Percentiles rank a stretch among this genome's conserved stretches.
Conservation (phyloP, 2,888 invertebrate genomes). For the Nymphalis c-album region DNA sequence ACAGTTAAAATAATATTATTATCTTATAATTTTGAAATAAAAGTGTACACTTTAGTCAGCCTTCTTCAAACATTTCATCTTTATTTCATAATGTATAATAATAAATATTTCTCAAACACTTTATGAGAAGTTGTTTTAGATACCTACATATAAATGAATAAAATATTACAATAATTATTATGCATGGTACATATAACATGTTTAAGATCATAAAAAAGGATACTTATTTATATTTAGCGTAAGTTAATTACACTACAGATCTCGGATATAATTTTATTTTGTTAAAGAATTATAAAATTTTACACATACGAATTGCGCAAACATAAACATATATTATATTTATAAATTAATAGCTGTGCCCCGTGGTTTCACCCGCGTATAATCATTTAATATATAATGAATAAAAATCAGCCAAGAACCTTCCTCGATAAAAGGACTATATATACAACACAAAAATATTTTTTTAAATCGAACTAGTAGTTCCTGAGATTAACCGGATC, state of each 20-base stretch:
- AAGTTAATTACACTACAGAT: background rate
- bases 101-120: background rate
- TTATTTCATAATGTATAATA: background rate
- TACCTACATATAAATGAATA: background rate
- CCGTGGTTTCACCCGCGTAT: no score
- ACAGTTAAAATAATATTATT: constrained; percentile 20
- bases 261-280: background rate
- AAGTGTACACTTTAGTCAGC: background rate
- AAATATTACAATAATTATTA: background rate
- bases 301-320: no score
- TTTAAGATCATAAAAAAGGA: constrained; percentile 2
- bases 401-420: no score
- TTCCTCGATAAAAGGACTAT: no score
- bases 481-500: no score
- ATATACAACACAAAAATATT: no score
- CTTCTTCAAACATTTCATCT: background rate
- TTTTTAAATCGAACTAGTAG: no score
- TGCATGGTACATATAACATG: background rate
- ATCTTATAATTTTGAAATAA: background rate
- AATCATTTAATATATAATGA: no score
- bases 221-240: background rate
- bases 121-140: background rate
- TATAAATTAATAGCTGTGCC: no score
- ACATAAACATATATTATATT: no score
- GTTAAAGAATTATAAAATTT: no score